A percentile compares a stretch with the other conserved stretches of the same genome.
These are phyloP conservation scores for Phyllotreta striolata DNA, from an alignment of 2,888 invertebrate genomes.

Conservation along the genomic window DNA sequence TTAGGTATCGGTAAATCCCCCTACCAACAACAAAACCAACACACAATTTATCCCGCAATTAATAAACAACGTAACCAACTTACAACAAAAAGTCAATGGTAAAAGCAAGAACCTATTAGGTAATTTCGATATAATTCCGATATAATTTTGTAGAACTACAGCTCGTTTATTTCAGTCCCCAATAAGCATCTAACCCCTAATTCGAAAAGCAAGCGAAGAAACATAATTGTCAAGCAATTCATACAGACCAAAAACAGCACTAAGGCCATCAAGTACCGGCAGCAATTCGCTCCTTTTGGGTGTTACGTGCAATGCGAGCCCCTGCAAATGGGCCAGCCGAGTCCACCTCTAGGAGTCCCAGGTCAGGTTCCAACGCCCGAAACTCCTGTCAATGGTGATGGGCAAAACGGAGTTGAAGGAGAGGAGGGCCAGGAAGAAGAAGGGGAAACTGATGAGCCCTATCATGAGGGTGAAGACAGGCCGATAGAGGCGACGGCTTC, in stretches of 20 bases:
- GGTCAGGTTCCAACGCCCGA: not conserved
- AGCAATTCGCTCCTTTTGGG: constrained; percentile 17
- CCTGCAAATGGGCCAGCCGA: not conserved
- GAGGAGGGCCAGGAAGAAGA: constrained; percentile 12
- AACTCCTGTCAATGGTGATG: not conserved
- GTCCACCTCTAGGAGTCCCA: not conserved
- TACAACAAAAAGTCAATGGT: not conserved
- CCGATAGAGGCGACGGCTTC: constrained; percentile 24
- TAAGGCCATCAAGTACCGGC: constrained; percentile 24
- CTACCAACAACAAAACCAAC: not conserved
- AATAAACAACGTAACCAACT: not conserved
- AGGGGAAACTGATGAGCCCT: constrained; percentile 25
- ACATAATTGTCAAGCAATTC: constrained; percentile 20
- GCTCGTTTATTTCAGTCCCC: constrained; percentile 7
- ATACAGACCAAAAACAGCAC: constrained; percentile 22
- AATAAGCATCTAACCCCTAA: constrained; percentile 2
- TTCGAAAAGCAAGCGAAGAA: constrained; percentile 16
- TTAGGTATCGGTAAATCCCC: not conserved
- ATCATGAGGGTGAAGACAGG: constrained; percentile 28
- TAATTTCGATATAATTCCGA: not conserved
- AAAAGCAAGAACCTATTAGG: not conserved
- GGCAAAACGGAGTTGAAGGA: too few species aligned
- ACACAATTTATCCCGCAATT: not conserved
- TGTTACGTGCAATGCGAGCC: constrained; percentile 26
- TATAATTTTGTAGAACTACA: not conserved